phyloP scores from a whole-genome alignment of 2,113 vertebrate species.

The Chionodraco myersi region DNA sequence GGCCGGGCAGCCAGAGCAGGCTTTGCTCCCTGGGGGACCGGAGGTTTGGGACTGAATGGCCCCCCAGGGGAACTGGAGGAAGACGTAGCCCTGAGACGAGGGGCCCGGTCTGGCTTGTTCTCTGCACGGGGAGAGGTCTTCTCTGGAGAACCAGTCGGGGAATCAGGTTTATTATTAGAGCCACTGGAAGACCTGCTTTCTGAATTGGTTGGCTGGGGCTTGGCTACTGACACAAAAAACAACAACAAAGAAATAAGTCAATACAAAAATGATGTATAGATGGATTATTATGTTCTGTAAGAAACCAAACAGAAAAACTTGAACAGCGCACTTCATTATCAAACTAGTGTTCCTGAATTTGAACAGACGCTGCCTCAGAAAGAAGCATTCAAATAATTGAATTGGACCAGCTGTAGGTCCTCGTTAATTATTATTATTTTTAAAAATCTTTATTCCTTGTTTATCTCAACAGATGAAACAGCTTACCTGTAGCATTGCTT shows the following conservation, averaged over 20 bases:
- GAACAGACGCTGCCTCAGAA: not conserved
- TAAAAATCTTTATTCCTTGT: not conserved
- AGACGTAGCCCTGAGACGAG: conserved; percentile 83
- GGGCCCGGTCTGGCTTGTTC: conserved; percentile 83
- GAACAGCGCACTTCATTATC: not conserved
- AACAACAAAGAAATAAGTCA: not conserved
- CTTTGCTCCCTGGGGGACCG: conserved; percentile 85
- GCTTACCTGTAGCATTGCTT: conserved; percentile 86
- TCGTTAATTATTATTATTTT: not conserved
- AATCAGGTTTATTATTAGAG: conserved; percentile 51
- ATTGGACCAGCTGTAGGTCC: not conserved
- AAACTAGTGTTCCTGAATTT: not conserved
- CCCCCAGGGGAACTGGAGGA: conserved; percentile 73
- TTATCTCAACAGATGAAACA: not conserved
- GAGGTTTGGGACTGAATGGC: conserved; percentile 88
- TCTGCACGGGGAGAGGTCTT: conserved; percentile 84
- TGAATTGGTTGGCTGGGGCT: conserved; percentile 78
- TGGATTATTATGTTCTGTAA: not conserved
- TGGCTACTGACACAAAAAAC: conserved; percentile 67
- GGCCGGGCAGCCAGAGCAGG: conserved; percentile 88
- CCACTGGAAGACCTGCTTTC: conserved; percentile 81
- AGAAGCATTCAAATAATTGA: not conserved
- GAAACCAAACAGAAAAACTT: not conserved
- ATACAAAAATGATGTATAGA: not conserved
- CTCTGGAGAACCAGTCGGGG: conserved; percentile 78